These are phyloP conservation scores for Ectemnius cavifrons DNA, from an alignment of 2,888 invertebrate species.

Conservation along the genomic window DNA sequence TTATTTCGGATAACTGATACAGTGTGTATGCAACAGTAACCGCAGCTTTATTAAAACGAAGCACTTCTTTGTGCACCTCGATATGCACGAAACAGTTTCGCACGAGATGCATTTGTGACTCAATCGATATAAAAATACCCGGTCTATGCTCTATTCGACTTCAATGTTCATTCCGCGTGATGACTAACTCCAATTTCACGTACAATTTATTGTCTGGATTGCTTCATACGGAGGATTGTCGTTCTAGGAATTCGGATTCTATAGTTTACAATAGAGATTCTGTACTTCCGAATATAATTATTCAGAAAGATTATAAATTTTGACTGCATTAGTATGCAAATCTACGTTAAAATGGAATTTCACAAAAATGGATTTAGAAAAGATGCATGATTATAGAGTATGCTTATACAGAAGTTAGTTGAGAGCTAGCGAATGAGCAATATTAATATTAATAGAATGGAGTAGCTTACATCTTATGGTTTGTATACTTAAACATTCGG, in stretches of 20 bases:
- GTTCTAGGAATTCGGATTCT: conserved; percentile 60
- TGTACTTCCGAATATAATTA: conserved; percentile 42
- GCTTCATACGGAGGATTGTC: conserved; percentile 74
- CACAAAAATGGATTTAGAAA: conserved; percentile 31
- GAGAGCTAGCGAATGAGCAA: conserved; percentile 38
- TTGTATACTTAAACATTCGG: conserved; percentile 49
- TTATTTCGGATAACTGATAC: too few species aligned
- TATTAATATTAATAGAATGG: conserved; percentile 47
- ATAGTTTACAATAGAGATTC: conserved; percentile 48
- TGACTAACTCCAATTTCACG: conserved; percentile 60
- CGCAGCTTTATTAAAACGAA: too few species aligned
- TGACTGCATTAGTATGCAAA: conserved; percentile 25
- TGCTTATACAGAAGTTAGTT: conserved; percentile 35
- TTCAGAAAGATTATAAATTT: conserved; percentile 45
- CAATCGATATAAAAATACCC: conserved; percentile 76
- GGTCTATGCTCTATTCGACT: conserved; percentile 67
- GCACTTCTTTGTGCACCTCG: not conserved
- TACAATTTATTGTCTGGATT: conserved; percentile 76
- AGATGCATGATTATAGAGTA: conserved; percentile 36
- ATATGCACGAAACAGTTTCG: conserved; percentile 53
- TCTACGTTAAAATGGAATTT: conserved; percentile 26
- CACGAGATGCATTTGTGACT: conserved; percentile 49
- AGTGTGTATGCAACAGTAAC: too few species aligned
- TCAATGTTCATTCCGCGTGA: conserved; percentile 49
- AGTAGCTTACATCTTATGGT: conserved; percentile 36